phyloP scores from a whole-genome alignment of 92 coral and sea anemone genomes.

The Ricordea florida region DNA sequence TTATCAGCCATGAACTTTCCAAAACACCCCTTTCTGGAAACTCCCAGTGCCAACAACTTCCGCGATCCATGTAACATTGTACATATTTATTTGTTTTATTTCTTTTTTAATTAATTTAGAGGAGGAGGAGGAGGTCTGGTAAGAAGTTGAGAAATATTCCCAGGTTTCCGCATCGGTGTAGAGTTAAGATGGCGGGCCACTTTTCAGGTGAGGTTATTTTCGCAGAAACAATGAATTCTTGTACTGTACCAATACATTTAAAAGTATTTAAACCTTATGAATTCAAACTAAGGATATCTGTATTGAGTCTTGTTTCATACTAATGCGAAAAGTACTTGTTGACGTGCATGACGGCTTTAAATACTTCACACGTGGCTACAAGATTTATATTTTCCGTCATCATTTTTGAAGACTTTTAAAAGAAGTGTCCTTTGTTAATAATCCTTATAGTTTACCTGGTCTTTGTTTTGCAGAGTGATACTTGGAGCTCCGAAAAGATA shows the following conservation, averaged over 20 bases:
- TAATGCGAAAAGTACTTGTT: no score
- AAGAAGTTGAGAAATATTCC: neutral
- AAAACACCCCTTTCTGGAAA: neutral
- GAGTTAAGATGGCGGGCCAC: slow-evolving; percentile 97
- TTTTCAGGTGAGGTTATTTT: slow-evolving; percentile 78
- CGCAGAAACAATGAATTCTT: no score
- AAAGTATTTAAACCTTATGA: neutral
- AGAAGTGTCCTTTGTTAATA: no score
- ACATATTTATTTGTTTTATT: no score
- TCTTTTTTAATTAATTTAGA: neutral
- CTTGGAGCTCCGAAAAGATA: no score
- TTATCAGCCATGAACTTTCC: slow-evolving; percentile 12
- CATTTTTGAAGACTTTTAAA: no score
- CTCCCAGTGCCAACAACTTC: slow-evolving; percentile 4
- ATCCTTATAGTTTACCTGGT: no score
- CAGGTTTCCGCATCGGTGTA: slow-evolving; percentile 3
- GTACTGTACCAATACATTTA: neutral
- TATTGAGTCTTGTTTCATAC: no score
- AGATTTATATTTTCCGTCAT: no score
- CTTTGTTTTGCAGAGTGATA: no score
- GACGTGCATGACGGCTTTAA: no score
- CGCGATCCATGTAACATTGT: slow-evolving; percentile 17
- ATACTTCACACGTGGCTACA: no score
- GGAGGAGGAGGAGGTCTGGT: slow-evolving; percentile 12
- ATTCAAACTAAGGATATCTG: neutral